Conservation (phyloP, 2,113 vertebrate genomes). For the Megaceryle torquata region DNA sequence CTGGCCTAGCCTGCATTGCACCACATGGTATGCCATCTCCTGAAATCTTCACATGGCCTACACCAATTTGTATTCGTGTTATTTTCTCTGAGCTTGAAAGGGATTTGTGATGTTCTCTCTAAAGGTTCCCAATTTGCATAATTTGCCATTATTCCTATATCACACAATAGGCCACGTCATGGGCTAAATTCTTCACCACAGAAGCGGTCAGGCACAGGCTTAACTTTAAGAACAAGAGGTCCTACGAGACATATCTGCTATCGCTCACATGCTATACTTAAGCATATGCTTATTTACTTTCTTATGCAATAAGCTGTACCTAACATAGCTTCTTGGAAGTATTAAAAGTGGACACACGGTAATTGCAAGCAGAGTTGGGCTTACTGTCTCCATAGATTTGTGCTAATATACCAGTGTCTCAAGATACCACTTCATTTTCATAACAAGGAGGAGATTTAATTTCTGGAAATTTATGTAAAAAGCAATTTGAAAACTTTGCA, state of each 20-base stretch:
- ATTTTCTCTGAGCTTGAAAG: background rate
- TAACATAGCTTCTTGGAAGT: background rate
- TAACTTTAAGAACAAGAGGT: background rate
- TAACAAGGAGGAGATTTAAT: constrained; percentile 69
- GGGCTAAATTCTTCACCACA: background rate
- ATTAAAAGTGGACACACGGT: constrained; percentile 5
- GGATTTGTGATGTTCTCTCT: constrained; percentile 1
- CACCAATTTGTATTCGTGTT: background rate
- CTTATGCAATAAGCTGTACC: background rate
- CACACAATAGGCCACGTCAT: background rate
- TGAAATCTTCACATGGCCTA: background rate
- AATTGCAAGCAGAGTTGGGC: constrained; percentile 18
- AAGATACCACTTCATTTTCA: constrained; percentile 62
- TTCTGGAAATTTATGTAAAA: constrained; percentile 62
- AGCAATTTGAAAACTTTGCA: constrained; percentile 69
- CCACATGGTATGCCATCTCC: accelerated
- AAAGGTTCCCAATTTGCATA: background rate
- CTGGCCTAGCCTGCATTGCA: too few species aligned
- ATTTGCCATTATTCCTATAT: constrained; percentile 12
- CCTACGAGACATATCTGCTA: background rate
- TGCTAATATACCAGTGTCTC: constrained; percentile 48
- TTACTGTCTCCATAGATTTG: constrained; percentile 40
- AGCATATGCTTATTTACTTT: background rate
- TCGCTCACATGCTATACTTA: background rate
- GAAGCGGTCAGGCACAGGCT: background rate